Evolutionary conservation across 2,888 invertebrate genomes (phyloP).

Genomic region (Allophyes oxyacanthae): DNA sequence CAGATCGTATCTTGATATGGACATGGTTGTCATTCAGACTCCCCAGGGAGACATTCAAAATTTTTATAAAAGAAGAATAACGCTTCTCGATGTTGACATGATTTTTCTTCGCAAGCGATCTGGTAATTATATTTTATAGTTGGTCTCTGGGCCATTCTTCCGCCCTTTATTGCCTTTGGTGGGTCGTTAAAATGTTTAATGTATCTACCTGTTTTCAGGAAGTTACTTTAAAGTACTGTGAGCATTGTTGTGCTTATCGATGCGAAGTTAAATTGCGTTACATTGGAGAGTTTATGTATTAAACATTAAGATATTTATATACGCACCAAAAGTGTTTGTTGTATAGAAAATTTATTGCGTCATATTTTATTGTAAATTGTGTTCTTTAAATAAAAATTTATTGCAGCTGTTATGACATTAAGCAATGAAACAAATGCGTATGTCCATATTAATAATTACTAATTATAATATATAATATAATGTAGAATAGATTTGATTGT

Average conservation of each 20-base stretch:
- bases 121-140: constrained; percentile 51
- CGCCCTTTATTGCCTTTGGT: constrained; percentile 37
- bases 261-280: constrained; percentile 12
- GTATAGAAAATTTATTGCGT: no score
- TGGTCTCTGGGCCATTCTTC: constrained; percentile 44
- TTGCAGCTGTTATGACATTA: no score
- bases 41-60: no score
- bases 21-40: no score
- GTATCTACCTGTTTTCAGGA: constrained; percentile 46
- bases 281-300: not conserved
- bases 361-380: no score
- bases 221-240: constrained; percentile 36
- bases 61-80: constrained; percentile 16
- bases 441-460: no score
- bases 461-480: no score
- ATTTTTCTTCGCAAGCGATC: constrained; percentile 41
- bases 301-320: not conserved
- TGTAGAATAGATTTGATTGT: no score
- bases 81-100: constrained; percentile 30
- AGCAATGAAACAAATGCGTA: no score
- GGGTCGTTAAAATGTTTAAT: constrained; percentile 48
- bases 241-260: constrained; percentile 29
- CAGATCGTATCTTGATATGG: no score
- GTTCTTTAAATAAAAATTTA: no score
- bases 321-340: not conserved